Base-by-base conservation (phyloP, 2,797 vertebrate genomes). In the Leptatherina wallacei region DNA sequence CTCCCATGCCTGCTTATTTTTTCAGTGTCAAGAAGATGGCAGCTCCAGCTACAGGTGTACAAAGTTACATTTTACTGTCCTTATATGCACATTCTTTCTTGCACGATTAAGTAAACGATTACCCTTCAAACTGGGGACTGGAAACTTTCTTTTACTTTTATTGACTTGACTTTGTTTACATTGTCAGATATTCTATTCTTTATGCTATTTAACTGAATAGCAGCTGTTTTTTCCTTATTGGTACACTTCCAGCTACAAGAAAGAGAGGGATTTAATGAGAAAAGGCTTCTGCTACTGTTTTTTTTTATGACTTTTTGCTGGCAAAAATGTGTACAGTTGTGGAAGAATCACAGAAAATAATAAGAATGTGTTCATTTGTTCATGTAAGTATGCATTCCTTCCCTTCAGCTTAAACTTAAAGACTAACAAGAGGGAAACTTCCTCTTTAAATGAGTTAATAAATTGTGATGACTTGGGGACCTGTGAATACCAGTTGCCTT, bases 221-320 rank as follows among this genome's bases (percentile, higher is more conserved):
- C 47, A 40, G 47, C n/a, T 29, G 59, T 60, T 11, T 60, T 75
- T 6, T 27, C 24, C 24, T 69, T 38, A 70, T 63, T 70, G 35
- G 30, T 12, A 29, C 24, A 6, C 12, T 13, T 71, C 52, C 22
- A 57, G 13, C 16, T 11, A 52, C 9, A 1, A 12, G 9, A 52
- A 27, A 27, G 13, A 61, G 2, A 49, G 24, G 18, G n/a, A 12
- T 49, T 51, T 62, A 78, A 75, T 74, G 67, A 51, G 38, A 30
- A 38, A 60, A 66, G 35, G 12, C 24, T 33, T 22, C 59, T 56
- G 30, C 22, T 61, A n/a, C 27, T 32, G 38, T 36, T 36, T 36
- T 36, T 36, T 11, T 40, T 40, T 11, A 40, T 8, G 2, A 18
- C 42, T 47, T 20, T 18, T 47, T n/a, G 14, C 18, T 0, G 18